phyloP scores from a whole-genome alignment of 2,113 vertebrate species.

The Lycaon pictus region DNA sequence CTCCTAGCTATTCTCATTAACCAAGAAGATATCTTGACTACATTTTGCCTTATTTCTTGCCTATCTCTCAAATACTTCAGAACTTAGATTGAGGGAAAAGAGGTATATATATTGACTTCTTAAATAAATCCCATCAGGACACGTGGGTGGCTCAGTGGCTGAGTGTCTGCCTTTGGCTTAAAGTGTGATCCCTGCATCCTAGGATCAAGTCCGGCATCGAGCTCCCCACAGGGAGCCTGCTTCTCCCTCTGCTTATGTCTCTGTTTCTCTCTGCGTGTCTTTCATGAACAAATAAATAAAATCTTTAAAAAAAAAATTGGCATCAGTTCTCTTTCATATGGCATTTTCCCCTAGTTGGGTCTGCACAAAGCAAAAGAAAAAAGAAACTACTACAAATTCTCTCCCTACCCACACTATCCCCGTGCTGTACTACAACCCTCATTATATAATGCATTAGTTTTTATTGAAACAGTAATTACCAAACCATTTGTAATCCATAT shows the following conservation, averaged over 20 bases:
- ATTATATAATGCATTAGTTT: constrained; percentile 23
- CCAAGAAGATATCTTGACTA: neutral
- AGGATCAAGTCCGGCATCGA: neutral
- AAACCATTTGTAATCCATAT: constrained; percentile 70
- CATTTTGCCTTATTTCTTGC: neutral
- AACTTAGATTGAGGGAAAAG: neutral
- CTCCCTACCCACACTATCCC: neutral
- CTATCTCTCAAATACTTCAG: neutral
- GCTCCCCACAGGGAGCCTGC: neutral
- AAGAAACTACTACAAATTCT: constrained; percentile 1
- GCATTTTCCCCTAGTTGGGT: neutral
- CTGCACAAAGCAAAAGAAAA: neutral
- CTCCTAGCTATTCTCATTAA: neutral
- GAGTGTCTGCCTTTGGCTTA: neutral
- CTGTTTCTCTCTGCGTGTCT: neutral
- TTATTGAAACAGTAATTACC: constrained; percentile 54
- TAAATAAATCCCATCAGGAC: neutral
- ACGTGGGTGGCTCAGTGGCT: neutral
- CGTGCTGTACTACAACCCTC: neutral
- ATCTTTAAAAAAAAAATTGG: neutral
- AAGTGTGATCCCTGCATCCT: neutral
- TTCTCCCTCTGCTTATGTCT: neutral
- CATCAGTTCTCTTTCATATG: constrained; percentile 4
- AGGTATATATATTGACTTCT: neutral
- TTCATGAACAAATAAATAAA: neutral